Base-by-base conservation (phyloP, 2,888 invertebrate genomes). In the Orthosia gothica region DNA sequence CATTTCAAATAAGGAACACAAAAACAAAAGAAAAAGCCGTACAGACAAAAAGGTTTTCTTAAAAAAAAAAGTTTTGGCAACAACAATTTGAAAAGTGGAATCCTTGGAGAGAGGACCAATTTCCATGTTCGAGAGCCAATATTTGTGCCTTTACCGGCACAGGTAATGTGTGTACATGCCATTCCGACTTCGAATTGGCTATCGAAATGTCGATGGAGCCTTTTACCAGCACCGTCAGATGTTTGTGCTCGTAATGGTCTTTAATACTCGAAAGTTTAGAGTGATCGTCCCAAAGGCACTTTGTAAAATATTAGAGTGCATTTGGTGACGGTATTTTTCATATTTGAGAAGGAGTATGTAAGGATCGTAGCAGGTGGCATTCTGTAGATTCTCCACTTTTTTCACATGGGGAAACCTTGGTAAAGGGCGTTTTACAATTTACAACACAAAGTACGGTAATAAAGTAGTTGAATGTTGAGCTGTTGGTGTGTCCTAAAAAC, bases 151-250 rank as follows among this genome's bases (percentile, higher is more conserved):
- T 64, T 70, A 50, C 45, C 40, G 47, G 79, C 79, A 83, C 20
- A 87, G 88, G 89, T 92, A 92, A 93, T 92, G 93, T 94, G 92
- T 94, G 91, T 93, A 91, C 91, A 81, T 70, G 85, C 74, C 89
- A 88, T 89, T 90, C 80, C 76, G 72, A 77, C 81, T 77, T 82
- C 78, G 84, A 91, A 91, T 91, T 92, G 90, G 87, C 90, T 87
- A 89, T 89, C 87, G 89, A 89, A 88, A 88, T 89, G 89, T 90
- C 85, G 88, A 90, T 88, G 86, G 88, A 87, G 84, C 71, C 79
- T 79, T 82, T 79, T 76, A 73, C 69, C 71, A 73, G 63, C 61
- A 77, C 68, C 65, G 70, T 81, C 62, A 65, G 75, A 71, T 86
- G 81, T 91, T 89, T 90, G 86, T 86, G 79, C 82, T 79, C 81